Percentiles rank a stretch among this genome's conserved stretches.
Evolutionary conservation across 2,888 invertebrate species (phyloP).

Genomic region (Zygothrica quintamaculata): DNA sequence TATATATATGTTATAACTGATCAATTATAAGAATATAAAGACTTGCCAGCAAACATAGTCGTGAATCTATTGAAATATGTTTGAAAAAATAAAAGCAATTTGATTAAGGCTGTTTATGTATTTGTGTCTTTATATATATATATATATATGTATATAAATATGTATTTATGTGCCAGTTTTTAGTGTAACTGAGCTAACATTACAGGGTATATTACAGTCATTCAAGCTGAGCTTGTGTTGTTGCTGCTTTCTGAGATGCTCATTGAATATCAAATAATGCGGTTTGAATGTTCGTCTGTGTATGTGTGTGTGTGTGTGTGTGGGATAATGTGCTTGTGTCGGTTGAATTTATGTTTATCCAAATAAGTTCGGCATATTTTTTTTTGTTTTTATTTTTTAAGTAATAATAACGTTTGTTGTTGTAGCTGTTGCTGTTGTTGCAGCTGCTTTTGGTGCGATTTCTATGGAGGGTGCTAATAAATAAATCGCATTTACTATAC

Average conservation of each 20-base stretch:
- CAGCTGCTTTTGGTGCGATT: conserved; percentile 47
- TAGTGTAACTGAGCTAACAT: too few relatives aligned
- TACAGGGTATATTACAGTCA: not conserved
- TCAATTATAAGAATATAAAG: too few relatives aligned
- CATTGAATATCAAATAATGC: conserved; percentile 76
- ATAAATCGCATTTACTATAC: conserved; percentile 71
- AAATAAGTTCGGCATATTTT: conserved; percentile 74
- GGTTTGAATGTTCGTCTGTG: conserved; percentile 24
- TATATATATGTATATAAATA: too few relatives aligned
- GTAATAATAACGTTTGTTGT: conserved; percentile 50
- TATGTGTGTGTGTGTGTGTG: conserved; percentile 24
- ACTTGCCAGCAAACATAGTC: too few relatives aligned
- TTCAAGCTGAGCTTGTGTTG: conserved; percentile 16
- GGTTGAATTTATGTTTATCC: conserved; percentile 68
- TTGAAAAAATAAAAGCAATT: too few relatives aligned
- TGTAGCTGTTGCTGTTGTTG: conserved; percentile 36
- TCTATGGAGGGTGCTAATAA: conserved; percentile 80
- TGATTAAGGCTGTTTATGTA: too few relatives aligned
- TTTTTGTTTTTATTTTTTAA: too few relatives aligned
- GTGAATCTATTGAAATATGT: too few relatives aligned
- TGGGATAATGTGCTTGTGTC: conserved; percentile 53
- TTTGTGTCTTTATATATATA: too few relatives aligned
- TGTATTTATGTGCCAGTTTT: too few relatives aligned
- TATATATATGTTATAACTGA: too few relatives aligned
- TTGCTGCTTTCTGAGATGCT: conserved; percentile 59